These are phyloP conservation scores for Abramis brama DNA, from an alignment of 2,113 vertebrate genomes.

Conservation along the genomic window DNA sequence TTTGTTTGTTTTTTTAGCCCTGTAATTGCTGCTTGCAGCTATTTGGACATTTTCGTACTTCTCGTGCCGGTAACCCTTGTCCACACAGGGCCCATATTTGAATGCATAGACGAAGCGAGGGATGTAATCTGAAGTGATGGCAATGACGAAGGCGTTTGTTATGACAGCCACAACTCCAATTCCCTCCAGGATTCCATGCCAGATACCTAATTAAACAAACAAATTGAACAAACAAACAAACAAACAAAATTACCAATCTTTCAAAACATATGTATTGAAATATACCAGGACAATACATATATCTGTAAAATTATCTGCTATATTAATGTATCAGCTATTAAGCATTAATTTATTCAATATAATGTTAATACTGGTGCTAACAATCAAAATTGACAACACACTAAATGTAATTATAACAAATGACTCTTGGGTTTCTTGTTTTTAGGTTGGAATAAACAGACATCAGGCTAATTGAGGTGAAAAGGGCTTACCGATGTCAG, in stretches of 20 bases:
- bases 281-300: background rate
- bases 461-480: slow-evolving; percentile 1
- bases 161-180: slow-evolving; percentile 97
- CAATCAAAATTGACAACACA: background rate
- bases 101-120: slow-evolving; percentile 97
- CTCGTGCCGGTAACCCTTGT: slow-evolving; percentile 83
- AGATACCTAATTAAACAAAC: slow-evolving; percentile 82
- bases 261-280: background rate
- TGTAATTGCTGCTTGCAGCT: background rate
- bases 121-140: slow-evolving; percentile 98
- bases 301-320: background rate
- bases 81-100: slow-evolving; percentile 93
- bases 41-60: slow-evolving; percentile 76
- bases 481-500: slow-evolving; percentile 88
- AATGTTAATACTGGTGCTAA: background rate
- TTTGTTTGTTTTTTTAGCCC: too few relatives aligned
- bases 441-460: background rate
- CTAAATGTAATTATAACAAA: background rate
- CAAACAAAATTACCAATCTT: background rate
- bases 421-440: background rate
- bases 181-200: slow-evolving; percentile 97
- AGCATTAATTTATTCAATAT: background rate
- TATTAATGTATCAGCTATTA: background rate
- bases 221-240: background rate
- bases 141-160: slow-evolving; percentile 98